phyloP scores from a whole-genome alignment of 2,113 vertebrate species.

The Grammomys surdaster region DNA sequence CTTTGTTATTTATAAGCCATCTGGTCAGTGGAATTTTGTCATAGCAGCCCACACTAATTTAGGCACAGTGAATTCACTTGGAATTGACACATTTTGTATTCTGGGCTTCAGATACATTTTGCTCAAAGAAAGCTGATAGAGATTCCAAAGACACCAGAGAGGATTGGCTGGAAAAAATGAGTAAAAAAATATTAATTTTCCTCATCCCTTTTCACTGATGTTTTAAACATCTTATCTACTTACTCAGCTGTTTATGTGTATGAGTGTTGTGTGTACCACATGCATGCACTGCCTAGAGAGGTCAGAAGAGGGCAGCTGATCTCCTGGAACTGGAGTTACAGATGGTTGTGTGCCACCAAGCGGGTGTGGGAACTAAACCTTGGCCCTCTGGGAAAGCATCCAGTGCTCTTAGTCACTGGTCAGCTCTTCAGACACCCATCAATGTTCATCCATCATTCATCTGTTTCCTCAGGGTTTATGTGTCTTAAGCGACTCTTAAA shows the following conservation, averaged over 20 bases:
- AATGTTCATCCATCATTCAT: not conserved
- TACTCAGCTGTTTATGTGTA: slow-evolving; percentile 16
- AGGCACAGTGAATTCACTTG: not conserved
- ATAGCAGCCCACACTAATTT: not conserved
- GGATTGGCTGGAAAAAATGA: not conserved
- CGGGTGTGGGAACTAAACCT: not conserved
- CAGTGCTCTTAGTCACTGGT: not conserved
- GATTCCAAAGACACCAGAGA: not conserved
- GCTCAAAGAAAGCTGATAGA: not conserved
- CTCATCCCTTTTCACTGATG: not conserved
- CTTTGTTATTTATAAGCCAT: not conserved
- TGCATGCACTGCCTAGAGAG: not conserved
- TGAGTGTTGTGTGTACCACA: not conserved
- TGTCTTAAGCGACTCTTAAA: slow-evolving; percentile 37
- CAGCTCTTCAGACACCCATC: not conserved
- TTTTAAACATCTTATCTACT: not conserved
- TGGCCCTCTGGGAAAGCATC: not conserved
- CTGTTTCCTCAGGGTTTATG: slow-evolving; percentile 8
- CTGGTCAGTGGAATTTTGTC: not conserved
- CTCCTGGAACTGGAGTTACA: not conserved
- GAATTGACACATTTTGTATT: not conserved
- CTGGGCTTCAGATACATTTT: slow-evolving; percentile 46
- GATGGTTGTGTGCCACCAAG: not conserved
- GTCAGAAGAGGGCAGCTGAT: not conserved
- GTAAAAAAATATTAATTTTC: not conserved